Evolutionary conservation across 2,113 vertebrate species (phyloP).

Genomic region (Engystomops pustulosus): DNA sequence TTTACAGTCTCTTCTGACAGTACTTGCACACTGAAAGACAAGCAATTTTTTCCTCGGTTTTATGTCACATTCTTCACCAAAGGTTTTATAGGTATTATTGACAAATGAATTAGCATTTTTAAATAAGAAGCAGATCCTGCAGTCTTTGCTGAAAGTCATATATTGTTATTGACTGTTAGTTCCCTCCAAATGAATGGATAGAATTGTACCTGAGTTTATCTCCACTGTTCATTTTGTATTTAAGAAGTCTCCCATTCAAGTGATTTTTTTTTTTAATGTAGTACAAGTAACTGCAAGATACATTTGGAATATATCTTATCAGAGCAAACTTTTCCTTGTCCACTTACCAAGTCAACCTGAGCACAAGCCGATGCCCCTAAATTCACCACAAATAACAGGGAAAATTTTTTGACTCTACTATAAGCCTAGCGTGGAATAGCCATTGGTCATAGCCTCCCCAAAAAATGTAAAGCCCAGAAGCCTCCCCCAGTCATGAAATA

Average conservation of each 20-base stretch:
- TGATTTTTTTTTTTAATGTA: too few species aligned
- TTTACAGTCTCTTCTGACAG: conserved; percentile 62
- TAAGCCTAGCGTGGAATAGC: too few species aligned
- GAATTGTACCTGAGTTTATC: neutral
- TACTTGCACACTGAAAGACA: conserved; percentile 8
- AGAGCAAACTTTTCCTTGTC: too few species aligned
- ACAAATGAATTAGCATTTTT: conserved; percentile 26
- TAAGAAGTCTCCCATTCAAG: neutral
- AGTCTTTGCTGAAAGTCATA: neutral
- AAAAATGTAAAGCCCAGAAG: too few species aligned
- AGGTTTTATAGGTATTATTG: conserved; percentile 20
- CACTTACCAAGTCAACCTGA: too few species aligned
- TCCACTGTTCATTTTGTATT: neutral
- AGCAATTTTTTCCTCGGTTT: conserved; percentile 8
- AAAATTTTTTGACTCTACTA: too few species aligned
- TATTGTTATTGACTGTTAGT: neutral
- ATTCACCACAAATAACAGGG: too few species aligned
- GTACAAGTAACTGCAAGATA: too few species aligned
- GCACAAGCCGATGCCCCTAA: too few species aligned
- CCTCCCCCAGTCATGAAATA: too few species aligned
- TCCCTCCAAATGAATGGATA: neutral
- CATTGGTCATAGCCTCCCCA: too few species aligned
- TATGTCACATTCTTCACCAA: neutral
- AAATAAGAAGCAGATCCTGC: neutral
- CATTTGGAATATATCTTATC: too few species aligned